Base-by-base conservation (phyloP, 2,888 invertebrate genomes). In the Ommatoiulus sabulosus region DNA sequence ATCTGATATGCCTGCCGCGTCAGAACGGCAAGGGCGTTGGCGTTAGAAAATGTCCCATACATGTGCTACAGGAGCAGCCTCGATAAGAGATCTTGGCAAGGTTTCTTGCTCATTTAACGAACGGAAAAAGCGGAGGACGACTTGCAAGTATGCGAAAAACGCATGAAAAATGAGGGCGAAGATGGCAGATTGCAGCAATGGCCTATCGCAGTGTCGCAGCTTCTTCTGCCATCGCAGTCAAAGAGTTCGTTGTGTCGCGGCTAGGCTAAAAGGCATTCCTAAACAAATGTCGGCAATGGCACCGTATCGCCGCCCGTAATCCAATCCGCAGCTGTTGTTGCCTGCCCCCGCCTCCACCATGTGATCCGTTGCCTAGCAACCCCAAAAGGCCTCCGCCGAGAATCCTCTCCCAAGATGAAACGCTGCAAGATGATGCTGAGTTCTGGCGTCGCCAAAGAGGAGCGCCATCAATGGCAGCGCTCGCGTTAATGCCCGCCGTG, bases 171-270 rank as follows among this genome's bases (percentile, higher is more conserved):
- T 15, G n/a, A n/a, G n/a, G 15, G 52, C 12, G 10, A 63, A 63
- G n/a, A 63, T 63, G 63, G 8, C n/a, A 72, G 72, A 24, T 20
- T 24, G 72, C 72, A 72, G 17, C 52, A 52, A 52, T 52, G 52
- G 52, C 52, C 52, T 52, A 46, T 52, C 10, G 63, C 3, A 63
- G 63, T 72, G 72, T 72, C 72, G 7, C 24, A 6, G 72, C n/a
- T 6, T 72, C 72, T 72, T n/a, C n/a, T 72, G 17, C n/a, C 20
- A 72, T 24, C 7, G 24, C 72, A 72, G 72, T 72, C 24, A 72
- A 72, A 72, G 72, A 72, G 72, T 72, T 72, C 24, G 24, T 72
- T 72, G 72, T 72, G 72, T 72, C 72, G 72, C 72, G 72, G 72
- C 72, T 3, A 20, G 72, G 24, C 72, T 24, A n/a, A 72, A 52